Evolutionary conservation across 2,113 vertebrate species (phyloP), one percentile per base, ranked within the genome.

Genomic region (Trichomycterus rosablanca): DNA sequence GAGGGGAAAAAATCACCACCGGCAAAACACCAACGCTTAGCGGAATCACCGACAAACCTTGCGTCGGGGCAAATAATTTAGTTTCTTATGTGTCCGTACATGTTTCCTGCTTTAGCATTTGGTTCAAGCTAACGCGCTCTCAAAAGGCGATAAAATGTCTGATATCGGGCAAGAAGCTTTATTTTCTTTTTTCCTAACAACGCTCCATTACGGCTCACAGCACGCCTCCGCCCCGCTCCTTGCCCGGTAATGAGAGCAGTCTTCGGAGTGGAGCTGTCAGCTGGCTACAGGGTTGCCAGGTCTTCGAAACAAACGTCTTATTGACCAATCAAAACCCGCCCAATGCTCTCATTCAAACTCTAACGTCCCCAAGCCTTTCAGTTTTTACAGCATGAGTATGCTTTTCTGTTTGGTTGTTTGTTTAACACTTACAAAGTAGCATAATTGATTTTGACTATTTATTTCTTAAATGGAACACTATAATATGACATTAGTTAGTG

Each of bases 31-130:
- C 49, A 45, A 9, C 24, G 19, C 7, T 5, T 6, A n/a, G 7
- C 9, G 16, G 6, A 18, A 7, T 18, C n/a, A 28, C 53, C 53
- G 53, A 42, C 22, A 15, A 18, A n/a, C 12, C 45, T 4, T 18
- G 23, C 30, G 51, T 46, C 53, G 43, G 52, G 32, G 53, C 63
- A 22, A 18, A 9, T 44, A 37, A 49, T 39, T 65, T 39, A 65
- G 12, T 49, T 23, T 65, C 63, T 65, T 40, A 18, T 48, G 11
- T 35, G 43, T 22, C 6, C 15, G 7, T 48, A 15, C 63, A 65
- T 65, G 22, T 40, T 26, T 14, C 19, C 22, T n/a, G 7, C 6
- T 9, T 53, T 22, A 37, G 34, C 22, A n/a, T 7, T 42, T n/a
- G 40, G 40, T 44, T 43, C 6, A 15, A 7, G 16, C 40, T 43